phyloP scores from a whole-genome alignment of 1,140 invertebrate species.

The Pogonomyrmex barbatus region DNA sequence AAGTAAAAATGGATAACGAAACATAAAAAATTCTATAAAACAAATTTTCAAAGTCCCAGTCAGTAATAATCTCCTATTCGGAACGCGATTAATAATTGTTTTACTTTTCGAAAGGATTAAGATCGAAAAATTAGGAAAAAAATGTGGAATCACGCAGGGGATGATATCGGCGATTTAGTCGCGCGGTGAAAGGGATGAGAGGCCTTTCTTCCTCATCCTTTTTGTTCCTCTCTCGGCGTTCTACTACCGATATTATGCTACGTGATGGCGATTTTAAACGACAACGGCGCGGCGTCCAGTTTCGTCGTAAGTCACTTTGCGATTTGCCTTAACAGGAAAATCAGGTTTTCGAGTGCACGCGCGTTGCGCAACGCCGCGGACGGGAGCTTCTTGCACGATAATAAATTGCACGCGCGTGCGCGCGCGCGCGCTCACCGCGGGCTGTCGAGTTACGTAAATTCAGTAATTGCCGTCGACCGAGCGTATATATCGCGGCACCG shows the following conservation, averaged over 20 bases:
- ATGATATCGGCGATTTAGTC: slow-evolving; percentile 38
- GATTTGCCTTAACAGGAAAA: slow-evolving; percentile 57
- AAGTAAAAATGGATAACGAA: background rate
- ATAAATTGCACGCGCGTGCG: slow-evolving; percentile 46
- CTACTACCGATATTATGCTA: slow-evolving; percentile 40
- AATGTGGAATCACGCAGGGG: background rate
- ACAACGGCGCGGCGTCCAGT: slow-evolving; percentile 29
- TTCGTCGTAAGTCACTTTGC: slow-evolving; percentile 47
- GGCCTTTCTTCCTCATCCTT: background rate
- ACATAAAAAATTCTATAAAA: background rate
- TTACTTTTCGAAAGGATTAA: too few species aligned
- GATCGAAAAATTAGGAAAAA: background rate
- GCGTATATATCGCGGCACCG: slow-evolving; percentile 16
- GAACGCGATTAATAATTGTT: background rate
- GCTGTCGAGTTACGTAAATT: slow-evolving; percentile 58
- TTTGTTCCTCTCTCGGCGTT: slow-evolving; percentile 15
- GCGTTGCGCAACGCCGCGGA: slow-evolving; percentile 21
- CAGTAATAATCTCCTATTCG: background rate
- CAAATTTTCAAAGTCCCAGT: background rate
- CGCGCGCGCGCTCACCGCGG: background rate
- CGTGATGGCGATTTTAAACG: slow-evolving; percentile 57
- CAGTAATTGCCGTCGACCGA: slow-evolving; percentile 45
- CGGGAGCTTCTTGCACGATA: slow-evolving; percentile 47
- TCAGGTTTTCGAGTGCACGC: slow-evolving; percentile 57
- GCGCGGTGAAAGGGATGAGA: background rate